Evolutionary conservation across 2,888 invertebrate genomes (phyloP), one percentile per base, ranked within the genome.

Genomic region (Lissocephala sabroskyi): DNA sequence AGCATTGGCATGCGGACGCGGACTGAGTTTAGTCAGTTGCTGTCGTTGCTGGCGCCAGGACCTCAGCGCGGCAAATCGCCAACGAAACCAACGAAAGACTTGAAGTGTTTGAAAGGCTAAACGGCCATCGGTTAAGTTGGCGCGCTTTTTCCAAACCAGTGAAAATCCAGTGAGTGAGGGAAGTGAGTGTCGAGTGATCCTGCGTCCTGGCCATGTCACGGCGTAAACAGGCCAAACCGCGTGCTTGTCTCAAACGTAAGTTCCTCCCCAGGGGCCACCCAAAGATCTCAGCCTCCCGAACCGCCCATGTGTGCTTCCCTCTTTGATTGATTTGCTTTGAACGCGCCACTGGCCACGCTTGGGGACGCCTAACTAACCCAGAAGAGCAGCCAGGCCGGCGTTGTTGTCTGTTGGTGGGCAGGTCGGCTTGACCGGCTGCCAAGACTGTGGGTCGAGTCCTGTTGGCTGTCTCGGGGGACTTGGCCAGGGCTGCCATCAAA

Each of bases 151-250:
- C 49, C 32, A 32, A 55, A 54, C 33, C 43, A 44, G 19, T 36
- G n/a, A 6, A 26, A 9, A 10, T 32, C 10, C 32, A 13, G 13
- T 23, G 23, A 23, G 23, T 5, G 3, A 23, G 3, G 7, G 23
- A 23, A 23, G 7, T 23, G 3, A 32, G 4, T 4, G 32, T 13
- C 6, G 32, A 11, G 4, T 32, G 11, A 10, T 4, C 5, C 13
- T 32, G 3, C 4, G 32, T 32, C 11, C 11, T 13, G 37, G 16
- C 37, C 16, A 23, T 91, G 91, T 90, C 91, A 64, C 87, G 91
- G 66, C 86, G 90, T 74, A 91, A 91, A 83, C 91, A 91, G 82
- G 90, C 90, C 36, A 90, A 90, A 78, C 91, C 91, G 61, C 87
- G 90, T 77, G 89, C 90, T 56, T 86, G 90, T 59, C 70, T 83